Conservation (phyloP, 1,140 invertebrate genomes). For the Drosophila ercepeae region DNA sequence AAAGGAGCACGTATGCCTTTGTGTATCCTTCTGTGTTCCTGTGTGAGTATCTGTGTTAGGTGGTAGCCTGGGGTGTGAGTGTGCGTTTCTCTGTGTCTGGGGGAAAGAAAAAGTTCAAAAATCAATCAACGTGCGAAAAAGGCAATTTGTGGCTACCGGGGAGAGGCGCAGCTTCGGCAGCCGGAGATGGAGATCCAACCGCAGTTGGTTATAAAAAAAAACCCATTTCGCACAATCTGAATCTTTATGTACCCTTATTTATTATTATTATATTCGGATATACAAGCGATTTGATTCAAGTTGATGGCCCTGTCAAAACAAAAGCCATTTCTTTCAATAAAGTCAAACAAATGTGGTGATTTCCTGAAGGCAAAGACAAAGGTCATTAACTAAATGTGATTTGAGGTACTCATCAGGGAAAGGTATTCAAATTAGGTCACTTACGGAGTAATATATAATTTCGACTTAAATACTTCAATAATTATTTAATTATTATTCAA, state of each 20-base stretch:
- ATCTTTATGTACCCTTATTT: background rate
- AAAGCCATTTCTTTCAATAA: background rate
- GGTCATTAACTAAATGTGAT: background rate
- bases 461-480: no score
- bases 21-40: background rate
- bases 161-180: conserved; percentile 20
- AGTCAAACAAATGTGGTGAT: background rate
- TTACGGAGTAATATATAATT: no score
- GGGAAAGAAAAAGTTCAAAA: conserved; percentile 67
- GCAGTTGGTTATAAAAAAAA: background rate
- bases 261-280: background rate
- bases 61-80: background rate
- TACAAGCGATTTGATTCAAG: background rate
- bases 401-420: background rate
- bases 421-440: background rate
- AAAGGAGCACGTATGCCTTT: background rate
- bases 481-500: no score
- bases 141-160: conserved; percentile 66
- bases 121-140: conserved; percentile 80
- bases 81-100: conserved; percentile 18
- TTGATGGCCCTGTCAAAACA: conserved; percentile 1
- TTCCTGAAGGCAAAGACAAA: no score
- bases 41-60: background rate
- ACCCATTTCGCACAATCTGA: background rate
- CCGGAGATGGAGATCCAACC: background rate